phyloP scores from a whole-genome alignment of 2,888 invertebrate genomes.

The Melolontha melolontha region DNA sequence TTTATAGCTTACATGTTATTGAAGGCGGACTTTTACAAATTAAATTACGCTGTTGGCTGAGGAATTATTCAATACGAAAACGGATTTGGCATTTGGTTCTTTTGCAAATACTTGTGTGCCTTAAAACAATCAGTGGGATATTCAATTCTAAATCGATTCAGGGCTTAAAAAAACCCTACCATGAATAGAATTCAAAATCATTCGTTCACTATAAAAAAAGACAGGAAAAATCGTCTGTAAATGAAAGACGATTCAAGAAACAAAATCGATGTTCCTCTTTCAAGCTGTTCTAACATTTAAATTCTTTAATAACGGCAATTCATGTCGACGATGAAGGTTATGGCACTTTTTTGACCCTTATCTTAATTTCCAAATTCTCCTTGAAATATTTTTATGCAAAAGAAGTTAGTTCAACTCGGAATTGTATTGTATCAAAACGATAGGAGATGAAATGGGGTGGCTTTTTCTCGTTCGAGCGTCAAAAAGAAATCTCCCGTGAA shows the following conservation, averaged over 20 bases:
- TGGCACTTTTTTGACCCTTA: slow-evolving; percentile 49
- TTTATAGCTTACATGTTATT: background rate
- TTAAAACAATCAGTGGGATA: slow-evolving; percentile 17
- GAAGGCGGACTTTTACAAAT: slow-evolving; percentile 3
- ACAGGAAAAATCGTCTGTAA: slow-evolving; percentile 53
- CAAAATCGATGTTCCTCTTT: slow-evolving; percentile 42
- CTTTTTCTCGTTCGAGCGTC: no score
- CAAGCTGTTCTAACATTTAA: slow-evolving; percentile 56
- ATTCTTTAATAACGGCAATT: slow-evolving; percentile 60
- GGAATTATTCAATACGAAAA: slow-evolving; percentile 30
- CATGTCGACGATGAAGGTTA: slow-evolving; percentile 57
- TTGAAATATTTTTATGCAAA: slow-evolving; percentile 65
- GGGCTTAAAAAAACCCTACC: no score
- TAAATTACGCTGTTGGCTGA: slow-evolving; percentile 24
- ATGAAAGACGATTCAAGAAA: slow-evolving; percentile 51
- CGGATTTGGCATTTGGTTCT: slow-evolving; percentile 1
- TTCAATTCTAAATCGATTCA: slow-evolving; percentile 7
- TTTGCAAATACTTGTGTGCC: slow-evolving; percentile 2
- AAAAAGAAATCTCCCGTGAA: no score
- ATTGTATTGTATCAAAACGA: no score
- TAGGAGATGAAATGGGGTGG: no score
- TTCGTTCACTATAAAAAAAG: slow-evolving; percentile 47
- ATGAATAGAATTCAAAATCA: slow-evolving; percentile 31
- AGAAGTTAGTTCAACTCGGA: slow-evolving; percentile 19
- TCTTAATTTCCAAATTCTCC: slow-evolving; percentile 54